Conservation (phyloP, 2,797 vertebrate species). For the Sebastes steindachneri region DNA sequence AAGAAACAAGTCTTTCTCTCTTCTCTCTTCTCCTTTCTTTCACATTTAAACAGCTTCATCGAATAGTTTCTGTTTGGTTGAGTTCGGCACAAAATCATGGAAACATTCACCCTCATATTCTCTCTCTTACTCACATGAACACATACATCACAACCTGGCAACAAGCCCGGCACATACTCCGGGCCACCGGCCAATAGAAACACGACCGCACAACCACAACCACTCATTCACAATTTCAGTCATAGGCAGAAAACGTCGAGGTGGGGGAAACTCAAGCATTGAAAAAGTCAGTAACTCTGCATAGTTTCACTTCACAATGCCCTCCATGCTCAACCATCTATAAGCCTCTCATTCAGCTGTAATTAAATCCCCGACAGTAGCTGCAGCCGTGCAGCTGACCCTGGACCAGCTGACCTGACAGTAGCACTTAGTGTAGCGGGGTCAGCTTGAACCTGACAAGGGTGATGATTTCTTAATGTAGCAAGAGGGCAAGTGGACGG, state of each 20-base stretch:
- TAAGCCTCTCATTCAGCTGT: slow-evolving; percentile 9
- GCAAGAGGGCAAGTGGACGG: slow-evolving; percentile 14
- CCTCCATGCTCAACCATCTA: background rate
- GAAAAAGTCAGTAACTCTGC: background rate
- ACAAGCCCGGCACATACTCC: slow-evolving; percentile 46
- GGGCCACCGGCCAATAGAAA: slow-evolving; percentile 53
- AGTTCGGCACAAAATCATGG: slow-evolving; percentile 26
- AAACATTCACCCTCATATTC: slow-evolving; percentile 28
- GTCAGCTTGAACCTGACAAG: slow-evolving; percentile 58
- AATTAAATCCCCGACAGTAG: slow-evolving; percentile 43
- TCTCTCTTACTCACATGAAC: slow-evolving; percentile 37
- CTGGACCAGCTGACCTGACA: slow-evolving; percentile 48
- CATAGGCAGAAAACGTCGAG: background rate
- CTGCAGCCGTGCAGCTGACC: slow-evolving; percentile 5
- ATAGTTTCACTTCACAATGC: slow-evolving; percentile 6
- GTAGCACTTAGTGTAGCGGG: slow-evolving; percentile 26
- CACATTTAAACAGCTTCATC: background rate
- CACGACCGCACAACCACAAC: slow-evolving; percentile 28
- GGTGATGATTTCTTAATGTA: slow-evolving; percentile 77
- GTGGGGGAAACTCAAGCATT: slow-evolving; percentile 15
- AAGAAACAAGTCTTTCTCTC: background rate
- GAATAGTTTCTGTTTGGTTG: background rate
- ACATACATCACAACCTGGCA: slow-evolving; percentile 44
- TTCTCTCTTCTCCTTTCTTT: background rate
- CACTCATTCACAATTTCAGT: slow-evolving; percentile 68